Evolutionary conservation across 2,113 vertebrate genomes (phyloP).

Genomic region (Nestor notabilis): DNA sequence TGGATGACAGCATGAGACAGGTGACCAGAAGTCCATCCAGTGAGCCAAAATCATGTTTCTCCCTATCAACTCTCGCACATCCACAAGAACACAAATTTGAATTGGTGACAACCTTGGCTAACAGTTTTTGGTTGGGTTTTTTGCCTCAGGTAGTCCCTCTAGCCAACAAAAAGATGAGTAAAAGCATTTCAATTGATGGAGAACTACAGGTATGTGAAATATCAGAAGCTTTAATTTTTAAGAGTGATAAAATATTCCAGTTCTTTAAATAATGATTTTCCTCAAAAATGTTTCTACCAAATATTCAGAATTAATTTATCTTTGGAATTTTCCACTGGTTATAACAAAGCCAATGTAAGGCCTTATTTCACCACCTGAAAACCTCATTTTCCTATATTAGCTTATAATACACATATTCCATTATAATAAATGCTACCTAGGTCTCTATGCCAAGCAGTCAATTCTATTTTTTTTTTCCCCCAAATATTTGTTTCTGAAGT

Average conservation of each 20-base stretch:
- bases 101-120: neutral
- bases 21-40: neutral
- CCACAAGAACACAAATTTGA: neutral
- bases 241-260: neutral
- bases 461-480: neutral
- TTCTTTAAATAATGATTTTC: neutral
- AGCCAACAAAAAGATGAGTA: neutral
- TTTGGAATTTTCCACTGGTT: neutral
- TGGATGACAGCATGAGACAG: neutral
- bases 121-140: neutral
- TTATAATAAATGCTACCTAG: neutral
- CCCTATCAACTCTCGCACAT: neutral
- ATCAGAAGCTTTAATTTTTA: neutral
- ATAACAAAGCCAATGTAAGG: neutral
- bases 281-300: neutral
- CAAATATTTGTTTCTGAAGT: neutral
- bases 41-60: neutral
- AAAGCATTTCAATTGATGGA: neutral
- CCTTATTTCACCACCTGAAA: neutral
- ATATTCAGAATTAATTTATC: neutral
- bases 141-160: neutral
- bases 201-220: neutral
- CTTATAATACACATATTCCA: neutral
- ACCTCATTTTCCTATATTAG: neutral
- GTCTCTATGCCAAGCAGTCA: rapidly evolving